These are phyloP conservation scores for Tachysurus vachellii DNA, from an alignment of 2,113 vertebrate species.

Conservation along the genomic window DNA sequence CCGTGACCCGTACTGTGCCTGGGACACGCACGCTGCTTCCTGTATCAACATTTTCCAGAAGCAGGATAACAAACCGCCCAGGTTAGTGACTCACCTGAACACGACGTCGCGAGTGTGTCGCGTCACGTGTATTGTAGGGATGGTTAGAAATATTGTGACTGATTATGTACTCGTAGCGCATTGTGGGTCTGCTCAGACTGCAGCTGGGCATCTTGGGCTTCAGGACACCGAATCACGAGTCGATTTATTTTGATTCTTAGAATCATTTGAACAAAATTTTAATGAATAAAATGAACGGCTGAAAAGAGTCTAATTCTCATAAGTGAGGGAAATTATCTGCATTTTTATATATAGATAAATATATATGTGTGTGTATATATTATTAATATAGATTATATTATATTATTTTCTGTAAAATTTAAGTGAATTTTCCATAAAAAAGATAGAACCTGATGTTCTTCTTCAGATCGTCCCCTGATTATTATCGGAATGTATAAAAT, in stretches of 20 bases:
- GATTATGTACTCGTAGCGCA: neutral
- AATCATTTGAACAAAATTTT: neutral
- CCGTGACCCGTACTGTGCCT: constrained; percentile 94
- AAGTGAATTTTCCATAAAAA: neutral
- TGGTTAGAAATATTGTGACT: no score
- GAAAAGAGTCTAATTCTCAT: no score
- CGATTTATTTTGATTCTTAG: neutral
- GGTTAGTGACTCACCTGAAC: constrained; percentile 49
- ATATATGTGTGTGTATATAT: no score
- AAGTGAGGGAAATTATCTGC: no score
- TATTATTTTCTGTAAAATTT: neutral
- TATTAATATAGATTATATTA: neutral
- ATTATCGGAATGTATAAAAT: neutral
- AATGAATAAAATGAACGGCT: no score
- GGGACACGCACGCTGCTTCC: constrained; percentile 69
- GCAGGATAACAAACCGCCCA: constrained; percentile 8
- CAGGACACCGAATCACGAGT: neutral
- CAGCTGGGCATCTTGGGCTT: neutral
- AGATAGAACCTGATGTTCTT: neutral
- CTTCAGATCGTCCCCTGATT: neutral
- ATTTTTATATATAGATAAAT: no score
- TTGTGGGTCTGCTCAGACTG: neutral
- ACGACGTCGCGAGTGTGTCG: neutral
- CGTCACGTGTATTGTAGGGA: neutral
- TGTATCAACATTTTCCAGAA: constrained; percentile 75